Base-by-base conservation (phyloP, 2,888 invertebrate species). In the Leuctra nigra region DNA sequence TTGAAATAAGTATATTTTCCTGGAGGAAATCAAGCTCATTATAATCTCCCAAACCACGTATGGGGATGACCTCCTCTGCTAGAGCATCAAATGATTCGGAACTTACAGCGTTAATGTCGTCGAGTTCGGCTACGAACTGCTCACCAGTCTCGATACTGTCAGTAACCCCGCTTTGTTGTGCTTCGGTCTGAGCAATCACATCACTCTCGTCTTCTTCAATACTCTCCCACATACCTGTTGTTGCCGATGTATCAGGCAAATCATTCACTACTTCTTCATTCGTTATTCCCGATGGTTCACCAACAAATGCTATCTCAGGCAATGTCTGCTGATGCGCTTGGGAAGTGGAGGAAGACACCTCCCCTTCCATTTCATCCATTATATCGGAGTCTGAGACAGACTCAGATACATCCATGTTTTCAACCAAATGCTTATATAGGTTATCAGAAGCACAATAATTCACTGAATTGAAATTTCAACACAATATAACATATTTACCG, bases 211-310 rank as follows among this genome's bases (percentile, higher is more conserved):
- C 44, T 13, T 50, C 33, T 50, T 50, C 50, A n/a, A 50, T 22
- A 16, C 16, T 33, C 23, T 33, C 50, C 33, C 33, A 35, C 6
- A 48, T 6, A 9, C 25, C 48, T 35, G 33, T 23, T 9, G 33
- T 9, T 35, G 44, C 44, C 23, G 50, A 50, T 33, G 50, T 50
- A 18, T 50, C 50, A 4, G 50, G 50, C 50, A 50, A 50, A 50
- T 50, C 50, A n/a, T 48, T 13, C 20, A 48, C 11, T 48, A 33
- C n/a, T 24, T 24, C 48, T 25, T 48, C 48, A 14, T 29, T 13
- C 7, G 14, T 20, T 18, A 24, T 29, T 20, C 18, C 16, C 2
- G 33, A 50, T 20, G 35, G 33, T 50, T 50, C 20, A 13, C 33
- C 50, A 35, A 35, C 50, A 50, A 50, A 50, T 1, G 48, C 6